Base-by-base conservation (phyloP, 2,888 invertebrate species). In the Amblyteles armatorius region DNA sequence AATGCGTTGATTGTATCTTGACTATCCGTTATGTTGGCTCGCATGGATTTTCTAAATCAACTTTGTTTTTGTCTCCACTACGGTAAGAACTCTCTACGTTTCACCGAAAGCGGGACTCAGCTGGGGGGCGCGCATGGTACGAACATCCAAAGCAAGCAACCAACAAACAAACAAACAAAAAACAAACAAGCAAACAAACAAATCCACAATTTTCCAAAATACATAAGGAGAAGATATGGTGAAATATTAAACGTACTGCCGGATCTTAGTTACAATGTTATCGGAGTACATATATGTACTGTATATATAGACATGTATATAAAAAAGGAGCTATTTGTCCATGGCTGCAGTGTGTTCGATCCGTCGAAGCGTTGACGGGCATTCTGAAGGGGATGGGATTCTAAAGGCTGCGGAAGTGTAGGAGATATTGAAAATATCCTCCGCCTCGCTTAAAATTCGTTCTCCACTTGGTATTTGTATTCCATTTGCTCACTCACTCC, bases 361-460 rank as follows among this genome's bases (percentile, higher is more conserved):
- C 60, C 44, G 76, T 33, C 72, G 82, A 71, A 71, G 71, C 65
- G 52, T 72, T 26, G 52, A 67, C 13, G 76, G 57, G 73, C 48
- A 48, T 65, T 26, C 13, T 22, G 86, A 88, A 85, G 86, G 85
- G 78, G 88, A 82, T 87, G 85, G 88, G 88, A 81, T 86, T 86
- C 88, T 88, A 88, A 88, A 88, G 88, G 79, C 85, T 83, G 84
- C 90, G 91, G 91, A 91, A 91, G 90, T 92, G 91, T 88, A 89
- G 88, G 87, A 90, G 91, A 91, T 92, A 92, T 92, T 91, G 92
- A 91, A 92, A 91, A 91, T 90, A 90, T 87, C 87, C 85, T 83
- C 72, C 86, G 83, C 88, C 87, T 87, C 88, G 88, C 73, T 69
- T 74, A 63, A 60, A 83, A 79, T 79, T 83, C 68, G 83, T 74